Evolutionary conservation across 2,797 vertebrate species (phyloP).

Genomic region (Cynopterus sphinx): DNA sequence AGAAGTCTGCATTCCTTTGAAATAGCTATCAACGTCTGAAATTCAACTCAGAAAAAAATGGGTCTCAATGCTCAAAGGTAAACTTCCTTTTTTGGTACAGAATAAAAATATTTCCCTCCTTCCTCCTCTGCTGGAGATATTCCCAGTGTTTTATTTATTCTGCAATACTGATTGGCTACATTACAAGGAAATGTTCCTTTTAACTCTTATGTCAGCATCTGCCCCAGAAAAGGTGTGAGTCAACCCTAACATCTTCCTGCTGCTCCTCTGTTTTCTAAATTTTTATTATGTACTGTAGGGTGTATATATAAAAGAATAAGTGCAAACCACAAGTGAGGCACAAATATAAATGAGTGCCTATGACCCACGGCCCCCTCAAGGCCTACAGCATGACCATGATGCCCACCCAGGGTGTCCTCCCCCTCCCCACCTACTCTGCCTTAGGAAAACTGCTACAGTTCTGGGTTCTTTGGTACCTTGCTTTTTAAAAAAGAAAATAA

Average conservation of each 20-base stretch:
- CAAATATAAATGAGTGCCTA: neutral
- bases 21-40: neutral
- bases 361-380: neutral
- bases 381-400: neutral
- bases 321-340: neutral
- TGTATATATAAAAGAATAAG: neutral
- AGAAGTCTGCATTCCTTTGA: neutral
- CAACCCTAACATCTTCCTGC: neutral
- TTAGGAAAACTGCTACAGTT: neutral
- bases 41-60: neutral
- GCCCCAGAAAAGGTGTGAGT: neutral
- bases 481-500: neutral
- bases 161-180: conserved; percentile 45
- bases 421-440: neutral
- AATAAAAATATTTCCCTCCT: conserved; percentile 52
- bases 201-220: conserved; percentile 6
- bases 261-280: neutral
- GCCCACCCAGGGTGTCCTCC: neutral
- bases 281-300: neutral
- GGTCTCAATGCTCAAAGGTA: neutral
- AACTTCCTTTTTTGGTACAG: conserved; percentile 51
- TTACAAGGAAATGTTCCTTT: conserved; percentile 47
- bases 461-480: neutral
- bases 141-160: conserved; percentile 57
- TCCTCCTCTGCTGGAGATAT: conserved; percentile 31